phyloP scores from a whole-genome alignment of 2,888 invertebrate genomes.

The Tipula helvola region DNA sequence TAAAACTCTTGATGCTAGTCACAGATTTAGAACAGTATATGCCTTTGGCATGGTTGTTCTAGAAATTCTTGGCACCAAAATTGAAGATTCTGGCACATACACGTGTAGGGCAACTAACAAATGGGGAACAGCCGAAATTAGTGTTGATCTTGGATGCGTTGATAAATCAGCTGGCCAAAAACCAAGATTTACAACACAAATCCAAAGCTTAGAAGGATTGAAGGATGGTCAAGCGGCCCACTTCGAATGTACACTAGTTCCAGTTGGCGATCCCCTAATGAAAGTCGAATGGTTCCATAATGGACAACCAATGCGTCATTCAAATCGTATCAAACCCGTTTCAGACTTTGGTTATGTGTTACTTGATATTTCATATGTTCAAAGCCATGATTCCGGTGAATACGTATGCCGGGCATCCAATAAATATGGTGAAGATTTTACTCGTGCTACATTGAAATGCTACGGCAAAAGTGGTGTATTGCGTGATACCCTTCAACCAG shows the following conservation, averaged over 20 bases:
- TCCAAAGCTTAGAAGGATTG: constrained; percentile 67
- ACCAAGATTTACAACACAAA: constrained; percentile 79
- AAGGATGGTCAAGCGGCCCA: constrained; percentile 91
- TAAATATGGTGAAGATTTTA: constrained; percentile 81
- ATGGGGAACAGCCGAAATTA: constrained; percentile 80
- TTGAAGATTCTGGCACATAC: constrained; percentile 82
- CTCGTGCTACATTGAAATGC: constrained; percentile 72
- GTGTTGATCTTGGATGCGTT: constrained; percentile 67
- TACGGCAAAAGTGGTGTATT: constrained; percentile 77
- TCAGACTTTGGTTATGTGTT: constrained; percentile 93
- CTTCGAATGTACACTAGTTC: constrained; percentile 88
- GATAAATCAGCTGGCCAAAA: constrained; percentile 77
- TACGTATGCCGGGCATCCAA: constrained; percentile 87
- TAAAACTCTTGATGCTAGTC: constrained; percentile 74
- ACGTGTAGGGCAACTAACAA: constrained; percentile 81
- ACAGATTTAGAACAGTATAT: constrained; percentile 83
- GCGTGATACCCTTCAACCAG: constrained; percentile 80
- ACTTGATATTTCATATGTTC: constrained; percentile 86
- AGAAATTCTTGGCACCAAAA: constrained; percentile 88
- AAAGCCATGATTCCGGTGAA: constrained; percentile 86
- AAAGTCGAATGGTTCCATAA: constrained; percentile 97
- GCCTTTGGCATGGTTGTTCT: constrained; percentile 97
- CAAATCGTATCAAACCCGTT: constrained; percentile 82
- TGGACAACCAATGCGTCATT: constrained; percentile 76
- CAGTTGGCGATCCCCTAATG: constrained; percentile 87